A percentile compares a stretch with the other conserved stretches of the same genome.
phyloP scores from a whole-genome alignment of 1,140 invertebrate genomes.

The Popillia japonica region DNA sequence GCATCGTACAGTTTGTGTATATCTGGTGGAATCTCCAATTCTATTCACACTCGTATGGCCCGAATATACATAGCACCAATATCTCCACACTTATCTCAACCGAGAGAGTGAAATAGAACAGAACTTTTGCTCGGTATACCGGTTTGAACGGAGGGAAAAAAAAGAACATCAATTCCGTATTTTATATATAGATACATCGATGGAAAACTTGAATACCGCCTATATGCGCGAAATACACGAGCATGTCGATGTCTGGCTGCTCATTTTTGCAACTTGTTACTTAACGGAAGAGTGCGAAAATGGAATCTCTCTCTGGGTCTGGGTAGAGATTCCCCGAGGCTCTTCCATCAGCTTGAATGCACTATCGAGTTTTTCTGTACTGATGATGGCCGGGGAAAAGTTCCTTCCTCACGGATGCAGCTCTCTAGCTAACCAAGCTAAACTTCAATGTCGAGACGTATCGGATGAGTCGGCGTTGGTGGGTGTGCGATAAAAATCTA shows the following conservation, averaged over 20 bases:
- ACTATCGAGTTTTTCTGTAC: neutral
- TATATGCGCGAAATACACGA: neutral
- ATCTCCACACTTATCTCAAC: conserved; percentile 19
- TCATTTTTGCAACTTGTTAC: conserved; percentile 30
- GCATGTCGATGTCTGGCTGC: neutral
- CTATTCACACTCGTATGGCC: neutral
- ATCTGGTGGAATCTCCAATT: neutral
- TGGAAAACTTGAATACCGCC: neutral
- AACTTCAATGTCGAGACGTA: neutral
- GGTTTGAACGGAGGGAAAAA: neutral
- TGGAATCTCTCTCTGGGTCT: conserved; percentile 20
- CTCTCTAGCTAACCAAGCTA: neutral
- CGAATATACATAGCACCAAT: neutral
- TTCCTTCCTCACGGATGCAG: neutral
- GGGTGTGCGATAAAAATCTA: neutral
- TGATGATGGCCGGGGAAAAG: neutral
- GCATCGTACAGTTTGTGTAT: no score
- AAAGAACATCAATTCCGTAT: neutral
- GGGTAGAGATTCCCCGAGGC: neutral
- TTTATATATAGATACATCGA: neutral
- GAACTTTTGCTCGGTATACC: neutral
- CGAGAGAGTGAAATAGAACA: neutral
- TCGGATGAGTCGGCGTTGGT: neutral
- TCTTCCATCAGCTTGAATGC: conserved; percentile 12
- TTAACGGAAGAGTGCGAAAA: conserved; percentile 31